Conservation (phyloP, 2,888 invertebrate genomes). For the Argyresthia albistria region DNA sequence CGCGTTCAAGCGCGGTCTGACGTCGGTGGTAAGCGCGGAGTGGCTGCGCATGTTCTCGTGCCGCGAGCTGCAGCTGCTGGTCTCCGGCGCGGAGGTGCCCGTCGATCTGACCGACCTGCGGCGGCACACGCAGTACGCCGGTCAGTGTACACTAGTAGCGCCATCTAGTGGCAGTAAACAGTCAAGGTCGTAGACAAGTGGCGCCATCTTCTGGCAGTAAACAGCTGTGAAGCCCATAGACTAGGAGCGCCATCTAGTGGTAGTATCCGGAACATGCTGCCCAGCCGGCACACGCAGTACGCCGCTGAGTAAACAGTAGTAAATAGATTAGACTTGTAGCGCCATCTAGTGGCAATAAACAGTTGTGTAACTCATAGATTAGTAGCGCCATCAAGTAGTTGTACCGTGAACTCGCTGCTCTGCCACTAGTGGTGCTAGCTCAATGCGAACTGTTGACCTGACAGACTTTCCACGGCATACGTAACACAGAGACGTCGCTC, state of each 20-base stretch:
- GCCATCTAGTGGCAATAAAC: no score
- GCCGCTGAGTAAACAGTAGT: constrained; percentile 64
- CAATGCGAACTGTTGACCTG: constrained; percentile 93
- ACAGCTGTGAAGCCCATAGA: no score
- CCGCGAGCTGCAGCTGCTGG: constrained; percentile 95
- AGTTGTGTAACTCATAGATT: no score
- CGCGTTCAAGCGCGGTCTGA: constrained; percentile 91
- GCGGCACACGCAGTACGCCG: constrained; percentile 90
- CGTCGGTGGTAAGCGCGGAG: constrained; percentile 90
- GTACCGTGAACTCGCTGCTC: constrained; percentile 95
- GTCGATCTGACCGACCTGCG: constrained; percentile 93
- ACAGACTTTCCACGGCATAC: constrained; percentile 89
- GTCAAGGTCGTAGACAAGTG: no score
- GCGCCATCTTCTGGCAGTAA: no score
- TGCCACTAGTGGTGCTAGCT: no score
- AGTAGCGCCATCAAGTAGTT: no score
- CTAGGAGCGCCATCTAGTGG: no score
- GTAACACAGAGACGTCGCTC: constrained; percentile 70
- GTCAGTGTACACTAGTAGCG: constrained; percentile 32
- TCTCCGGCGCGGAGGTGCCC: constrained; percentile 95
- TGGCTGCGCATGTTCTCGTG: constrained; percentile 95
- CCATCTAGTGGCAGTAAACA: no score
- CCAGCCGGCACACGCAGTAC: constrained; percentile 90
- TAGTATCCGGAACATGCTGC: constrained; percentile 84
- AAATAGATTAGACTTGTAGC: no score